Conservation (phyloP, 1,140 invertebrate genomes). For the Tribolium castaneum region DNA sequence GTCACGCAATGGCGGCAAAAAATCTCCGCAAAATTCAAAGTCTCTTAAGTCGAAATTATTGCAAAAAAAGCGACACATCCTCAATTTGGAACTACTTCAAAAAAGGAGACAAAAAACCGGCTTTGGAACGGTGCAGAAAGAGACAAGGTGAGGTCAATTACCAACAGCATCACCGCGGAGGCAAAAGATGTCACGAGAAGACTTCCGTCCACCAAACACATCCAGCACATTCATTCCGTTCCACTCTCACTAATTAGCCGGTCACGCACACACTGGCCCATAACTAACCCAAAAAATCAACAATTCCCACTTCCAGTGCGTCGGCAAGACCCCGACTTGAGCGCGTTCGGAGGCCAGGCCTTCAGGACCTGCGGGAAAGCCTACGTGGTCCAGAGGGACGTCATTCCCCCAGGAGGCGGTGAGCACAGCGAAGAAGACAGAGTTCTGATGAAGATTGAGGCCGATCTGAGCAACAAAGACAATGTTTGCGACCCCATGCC, state of each 20-base stretch:
- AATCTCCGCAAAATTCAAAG: background rate
- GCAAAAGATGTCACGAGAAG: slow-evolving; percentile 5
- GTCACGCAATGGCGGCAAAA: slow-evolving; percentile 10
- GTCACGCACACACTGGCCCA: background rate
- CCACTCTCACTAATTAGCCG: background rate
- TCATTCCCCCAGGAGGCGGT: slow-evolving; percentile 9
- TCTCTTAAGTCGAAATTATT: background rate
- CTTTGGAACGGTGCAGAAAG: slow-evolving; percentile 1
- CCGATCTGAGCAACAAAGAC: slow-evolving; percentile 50
- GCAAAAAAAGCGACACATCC: background rate
- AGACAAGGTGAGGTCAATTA: slow-evolving; percentile 35
- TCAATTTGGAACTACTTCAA: background rate
- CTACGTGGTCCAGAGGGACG: slow-evolving; percentile 58
- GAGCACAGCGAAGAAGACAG: slow-evolving; percentile 45
- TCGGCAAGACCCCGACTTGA: slow-evolving; percentile 51
- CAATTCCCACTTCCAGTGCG: background rate
- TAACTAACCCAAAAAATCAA: background rate
- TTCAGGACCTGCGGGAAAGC: slow-evolving; percentile 58
- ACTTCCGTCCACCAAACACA: slow-evolving; percentile 15
- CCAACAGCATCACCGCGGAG: background rate
- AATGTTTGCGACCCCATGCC: slow-evolving; percentile 53
- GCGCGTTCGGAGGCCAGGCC: slow-evolving; percentile 52
- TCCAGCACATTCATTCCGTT: background rate
- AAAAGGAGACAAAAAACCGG: background rate
- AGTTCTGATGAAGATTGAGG: slow-evolving; percentile 53